These are phyloP conservation scores for Tetramorium simillimum DNA, from an alignment of 1,140 invertebrate species.

Conservation along the genomic window DNA sequence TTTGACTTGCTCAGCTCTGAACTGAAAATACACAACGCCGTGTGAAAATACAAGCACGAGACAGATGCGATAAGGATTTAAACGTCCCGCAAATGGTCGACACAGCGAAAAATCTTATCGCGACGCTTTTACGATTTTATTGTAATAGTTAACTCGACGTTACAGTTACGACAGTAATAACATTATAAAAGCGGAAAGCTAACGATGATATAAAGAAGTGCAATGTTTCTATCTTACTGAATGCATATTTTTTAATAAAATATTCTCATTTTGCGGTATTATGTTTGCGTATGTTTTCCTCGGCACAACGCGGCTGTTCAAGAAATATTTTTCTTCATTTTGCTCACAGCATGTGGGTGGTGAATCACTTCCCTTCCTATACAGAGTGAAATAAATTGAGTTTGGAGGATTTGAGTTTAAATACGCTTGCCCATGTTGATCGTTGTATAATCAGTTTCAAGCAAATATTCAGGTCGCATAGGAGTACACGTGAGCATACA, in stretches of 20 bases:
- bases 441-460: constrained; percentile 7
- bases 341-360: not conserved
- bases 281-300: not conserved
- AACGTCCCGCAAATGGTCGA: not conserved
- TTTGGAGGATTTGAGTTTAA: constrained; percentile 9
- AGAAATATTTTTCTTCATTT: constrained; percentile 56
- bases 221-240: not conserved
- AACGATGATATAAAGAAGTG: not conserved
- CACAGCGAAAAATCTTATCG: not conserved
- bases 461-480: constrained; percentile 37
- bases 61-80: constrained; percentile 5
- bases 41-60: not conserved
- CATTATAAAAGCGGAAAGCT: not conserved
- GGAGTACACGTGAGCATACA: not conserved
- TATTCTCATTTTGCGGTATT: constrained; percentile 18
- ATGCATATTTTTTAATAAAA: constrained; percentile 37
- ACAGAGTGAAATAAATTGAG: constrained; percentile 48
- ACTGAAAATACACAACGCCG: not conserved
- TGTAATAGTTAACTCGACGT: constrained; percentile 1
- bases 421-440: constrained; percentile 23
- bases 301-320: not conserved
- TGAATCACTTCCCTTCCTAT: constrained; percentile 27
- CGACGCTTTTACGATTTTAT: constrained; percentile 16
- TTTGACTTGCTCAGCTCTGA: not conserved
- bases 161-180: constrained; percentile 1